Percentiles rank a stretch among this genome's conserved stretches.
phyloP scores from a whole-genome alignment of 2,113 vertebrate species.

The Coptodon rendalli region DNA sequence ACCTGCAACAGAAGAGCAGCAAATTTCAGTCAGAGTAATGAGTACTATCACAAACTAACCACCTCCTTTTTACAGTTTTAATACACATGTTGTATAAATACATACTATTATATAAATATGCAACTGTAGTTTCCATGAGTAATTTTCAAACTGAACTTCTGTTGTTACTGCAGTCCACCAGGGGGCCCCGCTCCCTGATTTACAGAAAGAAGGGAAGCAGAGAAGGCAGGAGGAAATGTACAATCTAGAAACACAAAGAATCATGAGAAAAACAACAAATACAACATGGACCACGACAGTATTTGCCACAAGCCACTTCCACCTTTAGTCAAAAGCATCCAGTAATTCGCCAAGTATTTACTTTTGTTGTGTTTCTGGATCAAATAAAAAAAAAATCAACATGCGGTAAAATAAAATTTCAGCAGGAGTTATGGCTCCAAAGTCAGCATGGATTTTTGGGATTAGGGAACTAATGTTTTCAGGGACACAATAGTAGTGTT shows the following conservation, averaged over 20 bases:
- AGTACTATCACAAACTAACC: neutral
- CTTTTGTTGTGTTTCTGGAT: too few species aligned
- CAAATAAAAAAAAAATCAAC: neutral
- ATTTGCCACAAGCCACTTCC: neutral
- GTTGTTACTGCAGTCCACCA: neutral
- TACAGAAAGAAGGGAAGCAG: neutral
- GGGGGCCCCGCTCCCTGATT: neutral
- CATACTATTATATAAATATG: accelerated
- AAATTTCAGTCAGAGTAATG: neutral
- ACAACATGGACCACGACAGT: neutral
- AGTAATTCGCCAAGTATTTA: too few species aligned
- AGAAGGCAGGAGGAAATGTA: neutral
- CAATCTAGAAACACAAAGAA: neutral
- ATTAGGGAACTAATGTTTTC: accelerated
- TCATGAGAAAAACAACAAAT: neutral
- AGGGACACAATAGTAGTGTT: neutral
- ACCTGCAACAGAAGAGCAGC: neutral
- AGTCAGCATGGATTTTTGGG: neutral
- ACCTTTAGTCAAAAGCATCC: neutral
- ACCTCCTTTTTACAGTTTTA: neutral
- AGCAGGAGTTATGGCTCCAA: accelerated
- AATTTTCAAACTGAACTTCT: neutral
- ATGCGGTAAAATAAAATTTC: neutral
- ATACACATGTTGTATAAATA: neutral
- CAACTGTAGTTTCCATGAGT: neutral